phyloP scores from a whole-genome alignment of 2,888 invertebrate genomes.

The Hedya salicella region DNA sequence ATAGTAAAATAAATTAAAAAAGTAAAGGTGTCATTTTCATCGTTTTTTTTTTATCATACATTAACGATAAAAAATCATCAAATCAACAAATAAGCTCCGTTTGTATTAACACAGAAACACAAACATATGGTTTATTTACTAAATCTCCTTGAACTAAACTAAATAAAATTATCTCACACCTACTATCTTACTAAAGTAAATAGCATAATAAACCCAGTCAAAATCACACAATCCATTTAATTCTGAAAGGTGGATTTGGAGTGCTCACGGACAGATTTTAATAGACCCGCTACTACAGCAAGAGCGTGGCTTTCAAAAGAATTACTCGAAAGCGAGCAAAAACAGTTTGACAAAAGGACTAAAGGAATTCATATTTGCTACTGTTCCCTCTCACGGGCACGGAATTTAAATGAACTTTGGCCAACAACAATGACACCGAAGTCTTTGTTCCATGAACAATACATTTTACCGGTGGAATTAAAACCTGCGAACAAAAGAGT shows the following conservation, averaged over 20 bases:
- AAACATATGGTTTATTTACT: too few species aligned
- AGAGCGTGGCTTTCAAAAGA: conserved; percentile 63
- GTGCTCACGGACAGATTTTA: conserved; percentile 40
- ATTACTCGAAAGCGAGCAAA: conserved; percentile 74
- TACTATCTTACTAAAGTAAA: not conserved
- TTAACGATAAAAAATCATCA: too few species aligned
- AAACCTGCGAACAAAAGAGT: conserved; percentile 81
- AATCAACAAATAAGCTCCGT: too few species aligned
- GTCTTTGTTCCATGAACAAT: conserved; percentile 83
- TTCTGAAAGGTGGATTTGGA: conserved; percentile 12
- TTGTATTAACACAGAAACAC: too few species aligned
- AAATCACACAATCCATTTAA: conserved; percentile 32
- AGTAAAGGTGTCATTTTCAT: too few species aligned
- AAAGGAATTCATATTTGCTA: conserved; percentile 84
- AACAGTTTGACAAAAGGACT: conserved; percentile 79
- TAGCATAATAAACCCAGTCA: not conserved
- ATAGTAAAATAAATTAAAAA: too few species aligned
- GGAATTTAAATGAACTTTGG: conserved; percentile 84
- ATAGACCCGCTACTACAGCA: conserved; percentile 31
- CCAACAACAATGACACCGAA: conserved; percentile 82
- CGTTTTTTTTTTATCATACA: too few species aligned
- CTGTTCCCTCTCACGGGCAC: conserved; percentile 80
- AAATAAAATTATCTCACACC: not conserved
- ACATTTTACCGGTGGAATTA: conserved; percentile 83
- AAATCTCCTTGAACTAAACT: not conserved